Evolutionary conservation across 1,140 invertebrate genomes (phyloP), one percentile per base, ranked within the genome.

Genomic region (Drosophila trapezifrons): DNA sequence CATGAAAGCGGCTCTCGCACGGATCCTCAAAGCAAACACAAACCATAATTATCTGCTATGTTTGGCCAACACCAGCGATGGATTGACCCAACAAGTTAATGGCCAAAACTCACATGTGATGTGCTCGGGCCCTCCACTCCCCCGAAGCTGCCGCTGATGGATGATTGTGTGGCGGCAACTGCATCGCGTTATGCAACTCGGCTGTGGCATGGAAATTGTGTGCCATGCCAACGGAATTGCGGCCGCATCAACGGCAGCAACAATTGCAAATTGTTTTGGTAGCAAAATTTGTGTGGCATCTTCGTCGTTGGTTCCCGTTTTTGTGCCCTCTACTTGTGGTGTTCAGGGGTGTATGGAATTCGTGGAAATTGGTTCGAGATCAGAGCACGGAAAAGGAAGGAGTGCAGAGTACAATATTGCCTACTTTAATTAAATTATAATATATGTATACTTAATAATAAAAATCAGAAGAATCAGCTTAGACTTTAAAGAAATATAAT

Each of bases 201-300:
- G 37, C 29, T 57, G 52, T 75, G 74, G 52, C 74, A 76, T 78
- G 76, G 54, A 80, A 64, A 55, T 70, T 70, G 80, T 81, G 67
- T 78, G 82, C 83, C 74, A 67, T 45, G 73, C 71, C 82, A 83
- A 64, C 56, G 49, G 64, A 85, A 85, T 86, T 85, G 82, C 75
- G 78, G 75, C 70, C 70, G 80, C 65, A 64, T 64, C 71, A 75
- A 52, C 62, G 72, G 67, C 71, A 78, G 59, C 83, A 86, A 82
- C 83, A 86, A 87, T 86, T 72, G 84, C 83, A 86, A 82, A 86
- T 86, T 86, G 82, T 87, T 67, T 83, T 74, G 72, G 63, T 82
- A 85, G 63, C 80, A 85, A 76, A 82, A 27, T 77, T 72, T 76
- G 71, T 76, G 59, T 79, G 46, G 79, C 56, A 56, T 59, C 49